A percentile compares a stretch with the other conserved stretches of the same genome.
Evolutionary conservation across 2,797 vertebrate genomes (phyloP).

Genomic region (Mallotus villosus): DNA sequence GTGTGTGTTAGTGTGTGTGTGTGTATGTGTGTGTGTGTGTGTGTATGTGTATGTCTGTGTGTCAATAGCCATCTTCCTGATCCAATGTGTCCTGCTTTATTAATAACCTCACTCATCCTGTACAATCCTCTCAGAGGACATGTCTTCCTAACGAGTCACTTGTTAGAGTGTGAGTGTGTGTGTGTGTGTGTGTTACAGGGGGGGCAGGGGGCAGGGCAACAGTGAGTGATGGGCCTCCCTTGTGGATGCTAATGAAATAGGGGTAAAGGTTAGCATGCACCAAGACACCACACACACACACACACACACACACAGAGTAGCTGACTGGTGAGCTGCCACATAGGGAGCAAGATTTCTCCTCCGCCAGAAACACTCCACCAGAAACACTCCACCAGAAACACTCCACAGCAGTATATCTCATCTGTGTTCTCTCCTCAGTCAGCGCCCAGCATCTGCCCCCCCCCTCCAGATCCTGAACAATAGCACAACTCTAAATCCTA

Average conservation of each 20-base stretch:
- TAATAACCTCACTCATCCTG: slow-evolving; percentile 30
- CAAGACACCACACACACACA: neutral
- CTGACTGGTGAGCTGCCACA: neutral
- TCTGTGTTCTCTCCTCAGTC: slow-evolving; percentile 2
- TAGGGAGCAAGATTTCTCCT: slow-evolving; percentile 8
- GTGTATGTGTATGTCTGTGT: neutral
- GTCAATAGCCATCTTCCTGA: slow-evolving; percentile 18
- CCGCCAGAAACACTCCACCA: neutral
- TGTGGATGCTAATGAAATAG: slow-evolving; percentile 13
- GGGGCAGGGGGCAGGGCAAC: neutral
- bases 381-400: neutral
- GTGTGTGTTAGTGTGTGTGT: neutral
- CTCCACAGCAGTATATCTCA: neutral
- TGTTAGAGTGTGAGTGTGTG: neutral
- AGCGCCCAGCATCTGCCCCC: neutral
- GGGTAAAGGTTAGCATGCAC: neutral
- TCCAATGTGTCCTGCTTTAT: slow-evolving; percentile 22
- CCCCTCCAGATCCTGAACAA: neutral
- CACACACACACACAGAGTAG: neutral
- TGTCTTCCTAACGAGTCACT: neutral
- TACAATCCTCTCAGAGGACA: slow-evolving; percentile 28
- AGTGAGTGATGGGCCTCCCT: slow-evolving; percentile 15
- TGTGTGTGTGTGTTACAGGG: neutral
- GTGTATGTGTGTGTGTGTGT: neutral
- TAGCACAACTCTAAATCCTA: neutral